These are phyloP conservation scores for Brachionus sp. DNA, from an alignment of 1,140 invertebrate species.

Conservation along the genomic window DNA sequence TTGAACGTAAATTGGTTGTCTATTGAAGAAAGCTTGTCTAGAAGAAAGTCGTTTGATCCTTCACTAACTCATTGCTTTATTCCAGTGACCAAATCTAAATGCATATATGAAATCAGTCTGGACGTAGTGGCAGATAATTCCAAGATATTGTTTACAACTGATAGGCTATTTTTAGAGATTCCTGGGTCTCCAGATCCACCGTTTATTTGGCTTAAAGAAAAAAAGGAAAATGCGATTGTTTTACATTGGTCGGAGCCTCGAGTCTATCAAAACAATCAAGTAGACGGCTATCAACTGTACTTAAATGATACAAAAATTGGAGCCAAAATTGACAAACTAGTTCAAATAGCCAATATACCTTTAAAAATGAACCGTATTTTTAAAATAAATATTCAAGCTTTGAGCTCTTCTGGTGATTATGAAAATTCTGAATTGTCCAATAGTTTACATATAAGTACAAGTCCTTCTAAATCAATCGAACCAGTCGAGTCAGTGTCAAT, in stretches of 20 bases:
- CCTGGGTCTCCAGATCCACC: conserved; percentile 58
- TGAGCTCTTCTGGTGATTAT: conserved; percentile 52
- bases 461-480: background rate
- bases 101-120: conserved; percentile 53
- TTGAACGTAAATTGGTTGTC: conserved; percentile 56
- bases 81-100: conserved; percentile 53
- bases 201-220: conserved; percentile 54
- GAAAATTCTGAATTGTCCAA: conserved; percentile 56
- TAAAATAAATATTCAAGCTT: conserved; percentile 55
- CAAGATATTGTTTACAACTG: conserved; percentile 48
- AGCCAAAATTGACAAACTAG: conserved; percentile 52
- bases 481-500: background rate
- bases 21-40: conserved; percentile 52
- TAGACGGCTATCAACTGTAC: conserved; percentile 58
- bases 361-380: conserved; percentile 58
- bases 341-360: conserved; percentile 57
- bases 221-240: conserved; percentile 54
- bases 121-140: conserved; percentile 53
- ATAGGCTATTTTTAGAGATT: conserved; percentile 55
- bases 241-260: conserved; percentile 59
- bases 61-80: conserved; percentile 51
- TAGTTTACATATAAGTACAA: conserved; percentile 52
- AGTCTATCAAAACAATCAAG: conserved; percentile 53
- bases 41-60: conserved; percentile 53
- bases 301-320: conserved; percentile 59